phyloP scores from a whole-genome alignment of 2,797 vertebrate species.

The Picus viridis region DNA sequence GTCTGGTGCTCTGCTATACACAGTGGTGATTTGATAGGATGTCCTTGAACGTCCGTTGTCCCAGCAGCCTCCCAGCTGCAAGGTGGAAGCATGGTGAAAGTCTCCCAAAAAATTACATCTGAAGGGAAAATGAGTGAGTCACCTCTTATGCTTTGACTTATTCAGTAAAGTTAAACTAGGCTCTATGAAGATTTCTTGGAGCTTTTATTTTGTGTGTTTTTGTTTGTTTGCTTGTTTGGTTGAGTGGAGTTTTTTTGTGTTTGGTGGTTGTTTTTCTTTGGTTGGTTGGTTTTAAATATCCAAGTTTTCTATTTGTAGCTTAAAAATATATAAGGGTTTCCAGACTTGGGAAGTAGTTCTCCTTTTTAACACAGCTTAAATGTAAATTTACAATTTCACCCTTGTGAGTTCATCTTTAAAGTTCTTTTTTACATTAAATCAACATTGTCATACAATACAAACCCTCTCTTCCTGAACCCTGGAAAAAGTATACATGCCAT shows the following conservation, averaged over 20 bases:
- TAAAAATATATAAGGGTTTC: neutral
- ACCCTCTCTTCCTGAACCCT: neutral
- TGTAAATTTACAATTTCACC: neutral
- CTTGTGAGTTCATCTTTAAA: neutral
- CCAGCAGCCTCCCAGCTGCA: neutral
- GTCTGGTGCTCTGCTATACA: rapidly evolving
- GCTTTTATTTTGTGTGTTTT: neutral
- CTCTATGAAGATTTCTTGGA: neutral
- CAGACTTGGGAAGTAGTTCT: neutral
- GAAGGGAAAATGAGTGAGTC: neutral
- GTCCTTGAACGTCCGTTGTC: rapidly evolving
- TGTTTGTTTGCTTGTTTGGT: neutral
- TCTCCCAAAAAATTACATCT: neutral
- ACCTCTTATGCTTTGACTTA: neutral
- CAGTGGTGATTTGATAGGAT: neutral
- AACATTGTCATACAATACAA: neutral
- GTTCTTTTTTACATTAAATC: neutral
- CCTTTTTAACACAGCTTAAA: neutral
- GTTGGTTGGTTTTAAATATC: neutral
- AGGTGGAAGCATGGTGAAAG: neutral
- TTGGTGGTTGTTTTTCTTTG: neutral
- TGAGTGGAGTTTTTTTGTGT: neutral
- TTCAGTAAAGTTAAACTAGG: neutral
- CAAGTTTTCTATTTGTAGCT: neutral
- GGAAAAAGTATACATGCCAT: neutral